phyloP scores from a whole-genome alignment of 2,888 invertebrate species.

The Metopia argyrocephala region DNA sequence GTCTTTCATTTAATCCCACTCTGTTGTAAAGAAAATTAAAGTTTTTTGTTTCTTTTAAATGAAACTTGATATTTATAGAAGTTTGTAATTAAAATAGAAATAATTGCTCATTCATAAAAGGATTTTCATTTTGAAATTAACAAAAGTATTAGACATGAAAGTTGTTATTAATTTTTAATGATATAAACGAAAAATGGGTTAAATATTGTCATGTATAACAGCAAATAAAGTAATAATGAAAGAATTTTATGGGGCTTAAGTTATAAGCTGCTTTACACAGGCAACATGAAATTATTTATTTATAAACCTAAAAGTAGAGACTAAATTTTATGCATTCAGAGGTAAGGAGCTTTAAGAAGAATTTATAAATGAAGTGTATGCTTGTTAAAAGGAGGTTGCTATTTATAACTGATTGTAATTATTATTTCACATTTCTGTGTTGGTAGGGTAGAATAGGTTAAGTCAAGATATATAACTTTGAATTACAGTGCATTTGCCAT shows the following conservation, averaged over 20 bases:
- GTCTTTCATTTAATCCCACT: too few relatives aligned
- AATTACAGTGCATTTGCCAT: too few relatives aligned
- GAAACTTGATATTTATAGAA: constrained; percentile 55
- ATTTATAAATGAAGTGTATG: too few relatives aligned
- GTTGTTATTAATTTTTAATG: constrained; percentile 43
- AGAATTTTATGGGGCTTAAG: background rate
- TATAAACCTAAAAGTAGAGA: too few relatives aligned
- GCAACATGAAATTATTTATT: background rate
- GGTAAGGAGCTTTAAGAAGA: too few relatives aligned
- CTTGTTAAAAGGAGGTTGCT: too few relatives aligned
- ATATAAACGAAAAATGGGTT: constrained; percentile 28
- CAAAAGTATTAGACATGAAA: background rate
- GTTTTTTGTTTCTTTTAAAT: constrained; percentile 34
- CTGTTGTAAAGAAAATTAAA: too few relatives aligned
- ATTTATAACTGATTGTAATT: too few relatives aligned
- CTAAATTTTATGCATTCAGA: too few relatives aligned
- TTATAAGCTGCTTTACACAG: background rate
- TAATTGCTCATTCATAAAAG: constrained; percentile 53
- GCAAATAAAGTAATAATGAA: constrained; percentile 1
- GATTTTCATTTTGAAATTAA: constrained; percentile 15
- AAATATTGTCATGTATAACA: constrained; percentile 21
- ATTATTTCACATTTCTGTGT: too few relatives aligned
- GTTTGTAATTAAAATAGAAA: constrained; percentile 41
- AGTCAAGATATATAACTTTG: too few relatives aligned
- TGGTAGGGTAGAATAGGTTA: too few relatives aligned